These are phyloP conservation scores for Thamnophis sirtalis DNA, from an alignment of 2,113 vertebrate genomes.

Conservation along the genomic window DNA sequence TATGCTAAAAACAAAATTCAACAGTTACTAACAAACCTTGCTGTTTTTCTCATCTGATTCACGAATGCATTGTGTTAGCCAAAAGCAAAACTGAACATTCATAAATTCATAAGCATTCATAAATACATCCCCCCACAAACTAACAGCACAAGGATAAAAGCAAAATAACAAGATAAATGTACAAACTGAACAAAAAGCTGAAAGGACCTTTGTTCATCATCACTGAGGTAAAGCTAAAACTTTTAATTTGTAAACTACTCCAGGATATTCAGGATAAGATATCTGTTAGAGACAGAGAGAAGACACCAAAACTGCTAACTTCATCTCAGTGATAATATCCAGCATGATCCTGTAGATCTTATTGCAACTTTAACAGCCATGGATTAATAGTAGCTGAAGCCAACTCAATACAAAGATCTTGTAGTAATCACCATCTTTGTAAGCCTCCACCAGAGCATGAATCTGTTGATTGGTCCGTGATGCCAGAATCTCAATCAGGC, in stretches of 20 bases:
- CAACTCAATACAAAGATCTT: not conserved
- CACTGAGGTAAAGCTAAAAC: not conserved
- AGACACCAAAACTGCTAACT: not conserved
- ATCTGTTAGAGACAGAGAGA: not conserved
- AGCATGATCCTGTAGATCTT: not conserved
- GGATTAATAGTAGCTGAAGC: not conserved
- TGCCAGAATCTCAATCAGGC: conserved; percentile 89
- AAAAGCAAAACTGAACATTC: not conserved
- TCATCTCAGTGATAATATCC: not conserved
- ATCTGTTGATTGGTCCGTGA: conserved; percentile 90
- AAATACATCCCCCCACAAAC: no score
- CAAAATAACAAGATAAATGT: not conserved
- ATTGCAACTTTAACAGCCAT: not conserved
- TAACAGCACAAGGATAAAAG: not conserved
- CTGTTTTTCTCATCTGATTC: not conserved
- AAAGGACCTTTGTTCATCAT: not conserved
- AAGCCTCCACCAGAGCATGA: conserved; percentile 80
- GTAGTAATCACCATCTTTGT: conserved; percentile 83
- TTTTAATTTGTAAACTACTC: not conserved
- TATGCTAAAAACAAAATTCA: conserved; percentile 72
- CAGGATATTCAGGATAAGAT: not conserved
- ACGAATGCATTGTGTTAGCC: not conserved
- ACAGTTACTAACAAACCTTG: not conserved
- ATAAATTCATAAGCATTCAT: not conserved
- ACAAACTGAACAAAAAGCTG: not conserved